phyloP scores from a whole-genome alignment of 1,140 invertebrate species.

The Caenorhabditis tropicalis region DNA sequence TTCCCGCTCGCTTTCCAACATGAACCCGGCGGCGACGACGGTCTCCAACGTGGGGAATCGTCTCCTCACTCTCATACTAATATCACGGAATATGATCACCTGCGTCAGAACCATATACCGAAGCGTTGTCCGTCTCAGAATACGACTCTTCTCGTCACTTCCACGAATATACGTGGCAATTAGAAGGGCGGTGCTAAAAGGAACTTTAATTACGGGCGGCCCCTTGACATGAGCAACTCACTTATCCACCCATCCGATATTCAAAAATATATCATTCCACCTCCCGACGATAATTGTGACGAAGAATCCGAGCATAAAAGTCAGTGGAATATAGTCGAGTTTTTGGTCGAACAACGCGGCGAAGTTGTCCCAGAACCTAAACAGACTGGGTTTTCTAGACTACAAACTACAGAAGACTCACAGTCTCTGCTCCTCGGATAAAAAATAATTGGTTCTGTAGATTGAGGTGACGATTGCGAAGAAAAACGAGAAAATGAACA shows the following conservation, averaged over 20 bases:
- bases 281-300: slow-evolving; percentile 65
- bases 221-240: too few relatives aligned
- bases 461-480: slow-evolving; percentile 43
- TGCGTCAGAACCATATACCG: slow-evolving; percentile 55
- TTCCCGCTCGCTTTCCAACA: slow-evolving; percentile 41
- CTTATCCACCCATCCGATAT: slow-evolving; percentile 71
- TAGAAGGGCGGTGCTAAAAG: slow-evolving; percentile 53
- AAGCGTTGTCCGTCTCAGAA: slow-evolving; percentile 53
- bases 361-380: slow-evolving; percentile 65
- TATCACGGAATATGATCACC: slow-evolving; percentile 62
- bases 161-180: slow-evolving; percentile 57
- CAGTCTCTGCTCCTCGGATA: slow-evolving; percentile 40
- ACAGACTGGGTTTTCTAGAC: not conserved
- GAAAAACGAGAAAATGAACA: slow-evolving; percentile 38
- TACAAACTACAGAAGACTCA: not conserved
- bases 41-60: slow-evolving; percentile 54
- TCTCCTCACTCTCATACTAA: slow-evolving; percentile 65
- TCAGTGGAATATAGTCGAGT: slow-evolving; percentile 66
- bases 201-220: too few relatives aligned
- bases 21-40: slow-evolving; percentile 50
- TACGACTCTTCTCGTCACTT: slow-evolving; percentile 53
- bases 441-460: slow-evolving; percentile 48
- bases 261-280: slow-evolving; percentile 67
- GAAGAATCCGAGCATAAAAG: slow-evolving; percentile 72
- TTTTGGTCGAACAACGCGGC: slow-evolving; percentile 62